These are phyloP conservation scores for Uropsilus gracilis DNA, from an alignment of 2,113 vertebrate species.

Conservation along the genomic window DNA sequence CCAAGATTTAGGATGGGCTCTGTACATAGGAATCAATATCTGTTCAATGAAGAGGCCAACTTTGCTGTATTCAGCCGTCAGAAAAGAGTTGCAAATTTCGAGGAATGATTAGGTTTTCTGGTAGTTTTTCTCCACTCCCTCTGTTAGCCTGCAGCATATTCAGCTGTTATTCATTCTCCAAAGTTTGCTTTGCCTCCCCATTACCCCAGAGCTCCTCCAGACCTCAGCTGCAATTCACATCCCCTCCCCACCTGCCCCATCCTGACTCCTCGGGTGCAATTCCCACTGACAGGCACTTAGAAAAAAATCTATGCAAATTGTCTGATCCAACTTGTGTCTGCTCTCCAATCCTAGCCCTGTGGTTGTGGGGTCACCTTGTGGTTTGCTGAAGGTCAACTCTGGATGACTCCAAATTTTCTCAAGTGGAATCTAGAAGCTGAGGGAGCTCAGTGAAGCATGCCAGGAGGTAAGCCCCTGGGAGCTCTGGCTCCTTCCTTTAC, in stretches of 20 bases:
- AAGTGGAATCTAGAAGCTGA: conserved; percentile 77
- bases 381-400: conserved; percentile 82
- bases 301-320: conserved; percentile 56
- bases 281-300: conserved; percentile 44
- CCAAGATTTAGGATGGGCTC: too few species aligned
- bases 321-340: conserved; percentile 67
- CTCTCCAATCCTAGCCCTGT: conserved; percentile 72
- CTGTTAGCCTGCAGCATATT: conserved; percentile 12
- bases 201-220: not conserved
- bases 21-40: too few species aligned
- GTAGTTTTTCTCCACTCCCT: not conserved
- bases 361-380: conserved; percentile 82
- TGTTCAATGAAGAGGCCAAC: not conserved
- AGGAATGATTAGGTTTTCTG: conserved; percentile 65
- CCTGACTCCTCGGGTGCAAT: not conserved
- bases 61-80: not conserved
- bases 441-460: not conserved
- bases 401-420: conserved; percentile 76
- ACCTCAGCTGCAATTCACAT: not conserved
- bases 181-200: not conserved
- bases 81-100: conserved; percentile 58
- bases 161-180: conserved; percentile 63
- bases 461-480: not conserved
- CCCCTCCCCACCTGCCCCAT: rapidly evolving
- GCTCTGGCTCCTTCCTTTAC: not conserved